Conservation (phyloP, 2,113 vertebrate species). For the Sialia sialis region DNA sequence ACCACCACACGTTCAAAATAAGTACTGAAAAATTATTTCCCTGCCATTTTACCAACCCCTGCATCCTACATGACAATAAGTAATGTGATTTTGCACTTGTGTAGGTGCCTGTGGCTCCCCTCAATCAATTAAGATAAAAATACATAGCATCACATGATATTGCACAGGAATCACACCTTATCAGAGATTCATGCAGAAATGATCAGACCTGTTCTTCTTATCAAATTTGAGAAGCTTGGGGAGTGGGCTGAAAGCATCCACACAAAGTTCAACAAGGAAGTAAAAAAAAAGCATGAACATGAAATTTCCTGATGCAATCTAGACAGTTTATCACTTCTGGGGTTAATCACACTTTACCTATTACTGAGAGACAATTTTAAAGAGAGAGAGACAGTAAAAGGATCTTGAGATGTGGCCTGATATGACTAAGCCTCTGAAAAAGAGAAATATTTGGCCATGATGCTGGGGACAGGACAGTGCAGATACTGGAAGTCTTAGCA, state of each 20-base stretch:
- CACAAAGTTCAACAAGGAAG: not conserved
- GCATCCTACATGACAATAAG: not conserved
- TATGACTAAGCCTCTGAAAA: not conserved
- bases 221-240: not conserved
- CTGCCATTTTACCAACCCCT: not conserved
- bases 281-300: not conserved
- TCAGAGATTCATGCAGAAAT: not conserved
- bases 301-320: not conserved
- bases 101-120: not conserved
- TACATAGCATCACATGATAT: not conserved
- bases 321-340: not conserved
- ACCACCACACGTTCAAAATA: not conserved
- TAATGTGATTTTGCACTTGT: not conserved
- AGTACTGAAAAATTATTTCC: not conserved
- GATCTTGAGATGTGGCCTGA: not conserved
- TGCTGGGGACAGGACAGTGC: not conserved
- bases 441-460: not conserved
- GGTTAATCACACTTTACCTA: not conserved
- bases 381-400: not conserved
- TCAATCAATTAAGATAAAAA: not conserved
- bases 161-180: not conserved
- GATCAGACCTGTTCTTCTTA: not conserved
- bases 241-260: not conserved
- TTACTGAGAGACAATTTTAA: not conserved
- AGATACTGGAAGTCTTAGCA: not conserved